Conservation (phyloP, 2,113 vertebrate genomes). For the Melanostigma gelatinosum region DNA sequence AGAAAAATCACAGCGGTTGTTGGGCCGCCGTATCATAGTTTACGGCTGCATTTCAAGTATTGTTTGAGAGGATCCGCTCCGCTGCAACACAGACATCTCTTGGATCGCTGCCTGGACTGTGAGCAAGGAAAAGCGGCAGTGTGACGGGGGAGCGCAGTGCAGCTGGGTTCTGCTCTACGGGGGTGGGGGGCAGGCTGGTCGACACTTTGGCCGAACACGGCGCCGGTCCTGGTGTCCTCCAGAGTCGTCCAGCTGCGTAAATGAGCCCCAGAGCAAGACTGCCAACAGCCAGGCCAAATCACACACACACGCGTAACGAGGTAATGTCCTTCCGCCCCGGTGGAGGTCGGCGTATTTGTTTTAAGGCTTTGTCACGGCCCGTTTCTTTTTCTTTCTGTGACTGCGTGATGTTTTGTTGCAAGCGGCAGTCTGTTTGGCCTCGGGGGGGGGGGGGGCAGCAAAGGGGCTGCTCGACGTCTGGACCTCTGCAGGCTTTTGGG, state of each 20-base stretch:
- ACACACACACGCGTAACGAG: conserved; percentile 35
- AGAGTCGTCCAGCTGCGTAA: conserved; percentile 73
- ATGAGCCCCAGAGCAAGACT: conserved; percentile 60
- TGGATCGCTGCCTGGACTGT: conserved; percentile 57
- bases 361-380: conserved; percentile 48
- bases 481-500: neutral
- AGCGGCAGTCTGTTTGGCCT: conserved; percentile 27
- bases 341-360: conserved; percentile 41
- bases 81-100: conserved; percentile 44
- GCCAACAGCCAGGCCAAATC: conserved; percentile 54
- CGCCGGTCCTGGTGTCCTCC: conserved; percentile 43
- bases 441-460: neutral
- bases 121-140: neutral
- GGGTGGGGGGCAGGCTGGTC: conserved; percentile 28
- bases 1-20: neutral
- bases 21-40: conserved; percentile 44
- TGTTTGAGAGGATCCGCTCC: conserved; percentile 39
- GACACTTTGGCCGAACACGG: conserved; percentile 53
- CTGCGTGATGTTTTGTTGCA: conserved; percentile 14
- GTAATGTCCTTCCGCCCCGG: conserved; percentile 26
- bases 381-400: conserved; percentile 29
- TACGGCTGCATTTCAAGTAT: conserved; percentile 43
- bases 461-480: neutral
- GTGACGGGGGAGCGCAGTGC: neutral
- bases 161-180: conserved; percentile 22